A percentile compares a stretch with the other conserved stretches of the same genome.
Conservation (phyloP, 1,140 invertebrate genomes). For the Danaus plexippus region DNA sequence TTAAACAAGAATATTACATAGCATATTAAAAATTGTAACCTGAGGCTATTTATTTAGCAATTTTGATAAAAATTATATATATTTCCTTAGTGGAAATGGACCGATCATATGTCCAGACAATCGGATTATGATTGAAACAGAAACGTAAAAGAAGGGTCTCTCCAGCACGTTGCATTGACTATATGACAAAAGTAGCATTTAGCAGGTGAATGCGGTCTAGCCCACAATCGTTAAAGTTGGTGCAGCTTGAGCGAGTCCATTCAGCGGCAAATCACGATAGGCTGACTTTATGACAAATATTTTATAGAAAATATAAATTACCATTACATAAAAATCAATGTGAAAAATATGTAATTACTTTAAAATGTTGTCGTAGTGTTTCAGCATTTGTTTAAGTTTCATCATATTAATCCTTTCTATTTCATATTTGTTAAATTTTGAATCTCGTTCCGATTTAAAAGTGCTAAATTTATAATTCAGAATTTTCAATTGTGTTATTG, state of each 20-base stretch:
- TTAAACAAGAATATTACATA: constrained; percentile 1
- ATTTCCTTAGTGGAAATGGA: background rate
- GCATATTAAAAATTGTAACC: no score
- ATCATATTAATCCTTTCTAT: constrained; percentile 1
- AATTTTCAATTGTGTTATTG: constrained; percentile 26
- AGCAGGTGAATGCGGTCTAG: no score
- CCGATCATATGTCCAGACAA: no score
- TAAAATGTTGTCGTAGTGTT: constrained; percentile 16
- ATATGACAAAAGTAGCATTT: no score
- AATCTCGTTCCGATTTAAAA: constrained; percentile 9
- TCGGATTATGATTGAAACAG: no score
- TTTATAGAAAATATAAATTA: constrained; percentile 1
- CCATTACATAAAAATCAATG: background rate
- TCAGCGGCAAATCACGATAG: no score
- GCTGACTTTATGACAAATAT: no score
- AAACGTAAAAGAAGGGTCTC: no score
- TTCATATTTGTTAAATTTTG: constrained; percentile 2
- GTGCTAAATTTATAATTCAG: constrained; percentile 6
- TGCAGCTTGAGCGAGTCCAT: no score
- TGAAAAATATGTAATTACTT: constrained; percentile 9
- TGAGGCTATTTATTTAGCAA: constrained; percentile 1
- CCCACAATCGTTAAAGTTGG: no score
- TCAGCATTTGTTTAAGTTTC: constrained; percentile 16
- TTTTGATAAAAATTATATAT: constrained; percentile 8
- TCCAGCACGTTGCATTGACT: no score